These are phyloP conservation scores for Zaprionus taronus DNA, from an alignment of 1,140 invertebrate species.

Conservation along the genomic window DNA sequence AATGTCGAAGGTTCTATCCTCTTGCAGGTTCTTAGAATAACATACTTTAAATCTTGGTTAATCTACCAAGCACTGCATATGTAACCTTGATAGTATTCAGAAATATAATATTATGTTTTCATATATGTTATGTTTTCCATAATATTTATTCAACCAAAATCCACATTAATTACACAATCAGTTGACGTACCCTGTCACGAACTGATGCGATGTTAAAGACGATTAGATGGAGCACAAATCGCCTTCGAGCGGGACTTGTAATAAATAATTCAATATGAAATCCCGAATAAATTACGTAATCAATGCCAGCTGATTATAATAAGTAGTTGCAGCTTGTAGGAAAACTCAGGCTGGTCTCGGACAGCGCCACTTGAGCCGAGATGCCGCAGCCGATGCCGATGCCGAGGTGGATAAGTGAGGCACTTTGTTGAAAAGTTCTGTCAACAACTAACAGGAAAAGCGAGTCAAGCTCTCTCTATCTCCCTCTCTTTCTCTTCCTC, in stretches of 20 bases:
- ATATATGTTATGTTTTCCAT: background rate
- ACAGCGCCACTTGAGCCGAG: conserved; percentile 43
- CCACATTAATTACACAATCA: background rate
- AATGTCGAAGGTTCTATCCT: too few species aligned
- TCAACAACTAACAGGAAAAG: conserved; percentile 49
- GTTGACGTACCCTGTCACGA: background rate
- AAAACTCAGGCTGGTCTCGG: conserved; percentile 41
- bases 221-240: background rate
- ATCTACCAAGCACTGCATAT: background rate
- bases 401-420: conserved; percentile 41
- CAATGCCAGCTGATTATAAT: conserved; percentile 15
- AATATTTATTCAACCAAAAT: background rate
- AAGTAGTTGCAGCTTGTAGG: conserved; percentile 27
- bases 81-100: background rate
- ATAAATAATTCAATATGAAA: conserved; percentile 8
- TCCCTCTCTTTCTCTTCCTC: background rate
- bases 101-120: background rate
- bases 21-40: background rate
- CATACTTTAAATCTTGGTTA: background rate
- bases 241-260: background rate
- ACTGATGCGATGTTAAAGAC: background rate
- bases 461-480: conserved; percentile 32
- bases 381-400: conserved; percentile 33
- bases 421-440: conserved; percentile 53
- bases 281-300: conserved; percentile 4